Evolutionary conservation across 2,888 invertebrate genomes (phyloP).

Genomic region (Eupithecia tripunctaria): DNA sequence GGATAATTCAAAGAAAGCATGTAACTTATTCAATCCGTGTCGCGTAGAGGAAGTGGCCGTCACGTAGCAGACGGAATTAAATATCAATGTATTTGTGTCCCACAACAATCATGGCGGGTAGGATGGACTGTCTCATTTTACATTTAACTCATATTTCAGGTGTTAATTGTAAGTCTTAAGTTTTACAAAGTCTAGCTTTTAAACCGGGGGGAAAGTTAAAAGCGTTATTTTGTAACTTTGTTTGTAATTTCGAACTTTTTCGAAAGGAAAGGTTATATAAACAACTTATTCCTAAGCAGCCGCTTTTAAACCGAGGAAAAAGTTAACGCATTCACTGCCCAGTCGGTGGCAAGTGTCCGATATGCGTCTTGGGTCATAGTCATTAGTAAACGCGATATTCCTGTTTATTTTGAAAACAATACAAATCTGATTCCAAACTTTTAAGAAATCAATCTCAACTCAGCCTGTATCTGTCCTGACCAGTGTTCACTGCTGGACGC

Average conservation of each 20-base stretch:
- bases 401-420: too few species aligned
- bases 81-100: constrained; percentile 73
- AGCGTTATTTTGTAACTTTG: background rate
- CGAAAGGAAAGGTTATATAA: too few species aligned
- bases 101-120: constrained; percentile 38
- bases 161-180: background rate
- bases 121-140: constrained; percentile 1
- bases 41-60: constrained; percentile 73
- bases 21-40: constrained; percentile 72
- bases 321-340: too few species aligned
- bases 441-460: too few species aligned
- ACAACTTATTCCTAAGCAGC: too few species aligned
- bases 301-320: too few species aligned
- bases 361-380: too few species aligned
- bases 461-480: too few species aligned
- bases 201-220: background rate
- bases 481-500: too few species aligned
- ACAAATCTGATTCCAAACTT: background rate
- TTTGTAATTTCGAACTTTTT: too few species aligned
- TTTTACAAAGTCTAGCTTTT: background rate
- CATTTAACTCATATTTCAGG: background rate
- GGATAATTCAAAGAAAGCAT: constrained; percentile 52
- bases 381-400: too few species aligned
- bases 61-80: constrained; percentile 80
- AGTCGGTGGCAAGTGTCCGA: too few species aligned